Base-by-base conservation (phyloP, 2,113 vertebrate genomes). In the Turdus rufiventris region DNA sequence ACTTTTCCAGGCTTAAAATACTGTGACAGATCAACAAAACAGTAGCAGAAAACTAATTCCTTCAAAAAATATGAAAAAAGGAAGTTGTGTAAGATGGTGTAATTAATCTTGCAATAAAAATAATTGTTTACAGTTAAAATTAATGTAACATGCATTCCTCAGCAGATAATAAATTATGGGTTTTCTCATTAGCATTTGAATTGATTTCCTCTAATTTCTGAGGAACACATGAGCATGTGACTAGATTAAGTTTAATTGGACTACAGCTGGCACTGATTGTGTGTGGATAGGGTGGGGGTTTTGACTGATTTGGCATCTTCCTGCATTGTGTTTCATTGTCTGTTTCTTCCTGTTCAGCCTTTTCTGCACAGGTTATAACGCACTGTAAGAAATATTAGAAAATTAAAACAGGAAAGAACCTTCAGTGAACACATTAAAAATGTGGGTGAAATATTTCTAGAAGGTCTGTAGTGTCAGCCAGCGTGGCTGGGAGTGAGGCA, bases 31-130 rank as follows among this genome's bases (percentile, higher is more conserved):
- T 94, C 95, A 97, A 98, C 97, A 97, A 98, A 98, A 97, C 88
- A 96, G 96, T 97, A 97, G 97, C 96, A 94, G 97, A 97, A 98
- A 97, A 97, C 89, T 88, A 97, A 97, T 97, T 97, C 96, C 93
- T 97, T 98, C 96, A 97, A 97, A 98, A 98, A 98, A 98, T 98
- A 98, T 98, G 97, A 98, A 98, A 97, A 97, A 97, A 97, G 98
- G 97, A 98, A 98, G 97, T 98, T 97, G 96, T 97, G 91, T 97
- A 97, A 97, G 97, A 98, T 98, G 96, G 97, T 97, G 97, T 98
- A 98, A 98, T 98, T 98, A 98, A 98, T 98, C 98, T 98, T 98
- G 97, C 97, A 98, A 98, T 98, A 98, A 98, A 98, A 98, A 98
- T 98, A 98, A 98, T 98, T 98, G 98, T 98, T 98, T 98, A 98